Evolutionary conservation across 2,797 vertebrate species (phyloP), one percentile per base, ranked within the genome.

Genomic region (Hirundo rustica): DNA sequence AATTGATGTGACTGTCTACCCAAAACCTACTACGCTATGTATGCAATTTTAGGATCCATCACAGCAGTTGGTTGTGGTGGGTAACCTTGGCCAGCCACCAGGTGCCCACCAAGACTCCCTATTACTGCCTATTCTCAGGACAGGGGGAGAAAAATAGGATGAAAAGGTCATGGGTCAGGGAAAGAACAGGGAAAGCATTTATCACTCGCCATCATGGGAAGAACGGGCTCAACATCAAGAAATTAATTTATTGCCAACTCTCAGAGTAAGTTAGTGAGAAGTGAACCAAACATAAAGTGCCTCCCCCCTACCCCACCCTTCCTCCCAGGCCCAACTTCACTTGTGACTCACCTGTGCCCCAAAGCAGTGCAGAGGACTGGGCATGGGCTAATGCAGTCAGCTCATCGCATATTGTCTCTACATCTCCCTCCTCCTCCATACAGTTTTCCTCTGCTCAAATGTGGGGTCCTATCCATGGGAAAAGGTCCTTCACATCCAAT

Each of bases 21-120:
- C 0, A 0, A 88, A 85, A 90, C 30, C 60, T 32, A 47, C 55
- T 50, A 32, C 0, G 0, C 18, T 32, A 40, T 2, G 0, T 10
- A 8, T 27, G 42, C 2, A 2, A 19, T 47, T 85, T 93, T 55
- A 73, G 48, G 55, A 68, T 47, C 60, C 0, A 0, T n/a, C 36
- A 21, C 0, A 11, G 20, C 30, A 67, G 17, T 4, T 3, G 9
- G 30, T 4, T 66, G 42, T 16, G 29, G 38, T n/a, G 51, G 51
- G 32, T 73, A 38, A 86, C 13, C 26, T 36, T 14, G 14, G 30
- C n/a, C 2, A 4, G n/a, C 11, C 3, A n/a, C 15, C 36, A 76
- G 5, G 17, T 32, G 38, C 21, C 32, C 78, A 64, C 16, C 40
- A 70, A 78, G 29, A 29, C 1, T 4, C 44, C 25, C 25, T 44